Evolutionary conservation across 2,797 vertebrate genomes (phyloP), one percentile per base, ranked within the genome.

Genomic region (Cichlasoma orientale): DNA sequence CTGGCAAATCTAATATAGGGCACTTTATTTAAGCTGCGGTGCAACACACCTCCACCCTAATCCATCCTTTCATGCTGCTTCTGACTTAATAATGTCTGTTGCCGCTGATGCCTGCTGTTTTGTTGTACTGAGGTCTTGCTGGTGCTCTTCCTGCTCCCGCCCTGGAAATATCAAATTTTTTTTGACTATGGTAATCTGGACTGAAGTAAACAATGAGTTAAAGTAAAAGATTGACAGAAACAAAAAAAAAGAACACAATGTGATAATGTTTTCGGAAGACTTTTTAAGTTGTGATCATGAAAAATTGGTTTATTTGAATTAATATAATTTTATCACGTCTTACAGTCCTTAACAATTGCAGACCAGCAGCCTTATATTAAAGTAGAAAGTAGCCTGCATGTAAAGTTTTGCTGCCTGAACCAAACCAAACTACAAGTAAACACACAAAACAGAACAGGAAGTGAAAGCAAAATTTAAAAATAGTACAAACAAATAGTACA

Each of bases 221-320:
- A 50, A 68, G 63, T 50, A 8, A 29, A 66, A 68, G 18, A 68
- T 47, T 47, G 5, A 44, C 8, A 0, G 2, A 8, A 7, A 47
- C 9, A 47, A 47, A 47, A 25, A 0, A 0, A 0, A n/a, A n/a
- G n/a, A n/a, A n/a, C n/a, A n/a, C 0, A 66, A 36, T 19, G 1
- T 44, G 38, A 44, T 66, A 38, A 19, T 12, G 41, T 47, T 44
- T 23, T 47, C 27, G 61, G 0, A 27, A 66, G 38, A 12, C 23
- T 66, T 44, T 2, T 44, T 5, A 44, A 66, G 29, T 50, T 16
- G 12, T 68, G 25, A 68, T 68, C 25, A 50, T n/a, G 5, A 47
- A 68, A 16, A 68, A n/a, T 25, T 68, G 16, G 44, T 47, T 47
- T 44, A 44, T 44, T 44, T 47, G 5, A 47, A 47, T 5, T 47